Evolutionary conservation across 2,113 vertebrate species (phyloP).

Genomic region (Python bivittatus): DNA sequence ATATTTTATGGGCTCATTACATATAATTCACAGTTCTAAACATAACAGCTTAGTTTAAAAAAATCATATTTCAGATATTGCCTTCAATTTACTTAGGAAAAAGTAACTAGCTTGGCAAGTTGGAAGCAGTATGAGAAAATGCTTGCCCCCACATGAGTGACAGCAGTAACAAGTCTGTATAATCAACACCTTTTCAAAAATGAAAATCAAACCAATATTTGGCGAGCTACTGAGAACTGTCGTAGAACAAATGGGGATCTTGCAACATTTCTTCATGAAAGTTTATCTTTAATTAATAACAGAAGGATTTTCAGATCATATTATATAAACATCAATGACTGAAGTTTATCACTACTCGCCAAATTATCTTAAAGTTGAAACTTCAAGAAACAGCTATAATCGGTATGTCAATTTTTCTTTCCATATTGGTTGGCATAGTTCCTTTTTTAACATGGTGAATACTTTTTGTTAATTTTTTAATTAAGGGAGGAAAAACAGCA

Average conservation of each 20-base stretch:
- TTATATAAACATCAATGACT: constrained; percentile 13
- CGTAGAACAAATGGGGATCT: constrained; percentile 19
- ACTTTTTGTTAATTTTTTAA: neutral
- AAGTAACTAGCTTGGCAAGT: constrained; percentile 46
- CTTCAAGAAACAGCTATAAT: neutral
- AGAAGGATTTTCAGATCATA: constrained; percentile 34
- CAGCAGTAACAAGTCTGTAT: constrained; percentile 37
- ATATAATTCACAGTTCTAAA: constrained; percentile 27
- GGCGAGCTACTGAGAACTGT: constrained; percentile 15
- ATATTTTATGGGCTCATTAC: neutral
- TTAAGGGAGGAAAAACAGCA: too few relatives aligned
- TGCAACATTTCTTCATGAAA: constrained; percentile 37
- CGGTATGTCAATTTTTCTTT: neutral
- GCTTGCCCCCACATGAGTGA: neutral
- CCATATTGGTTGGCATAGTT: neutral
- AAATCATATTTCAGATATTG: constrained; percentile 40
- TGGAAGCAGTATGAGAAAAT: constrained; percentile 7
- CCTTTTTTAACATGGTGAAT: neutral
- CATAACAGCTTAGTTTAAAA: constrained; percentile 42
- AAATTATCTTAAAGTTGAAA: neutral
- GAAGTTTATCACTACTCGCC: neutral
- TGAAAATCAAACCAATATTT: constrained; percentile 38
- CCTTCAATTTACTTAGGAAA: constrained; percentile 40
- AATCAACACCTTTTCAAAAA: constrained; percentile 49
- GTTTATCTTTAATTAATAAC: constrained; percentile 44